phyloP scores from a whole-genome alignment of 1,140 invertebrate genomes.

The Daktulosphaira vitifoliae region DNA sequence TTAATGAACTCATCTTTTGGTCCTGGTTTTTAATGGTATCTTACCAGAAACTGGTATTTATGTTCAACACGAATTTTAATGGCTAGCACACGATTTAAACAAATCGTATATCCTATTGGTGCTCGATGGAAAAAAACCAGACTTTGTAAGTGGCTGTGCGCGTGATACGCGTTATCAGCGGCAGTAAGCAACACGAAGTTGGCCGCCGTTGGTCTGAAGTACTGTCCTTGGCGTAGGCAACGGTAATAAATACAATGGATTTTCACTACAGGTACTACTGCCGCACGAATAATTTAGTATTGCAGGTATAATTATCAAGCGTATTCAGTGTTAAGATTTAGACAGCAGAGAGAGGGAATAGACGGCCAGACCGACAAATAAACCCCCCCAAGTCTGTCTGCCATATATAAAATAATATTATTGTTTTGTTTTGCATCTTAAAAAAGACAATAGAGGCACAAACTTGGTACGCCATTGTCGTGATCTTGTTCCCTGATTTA shows the following conservation, averaged over 20 bases:
- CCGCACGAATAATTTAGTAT: neutral
- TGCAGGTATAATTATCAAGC: neutral
- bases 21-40: conserved; percentile 3
- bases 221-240: neutral
- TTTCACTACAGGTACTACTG: neutral
- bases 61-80: conserved; percentile 29
- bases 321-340: conserved; percentile 15
- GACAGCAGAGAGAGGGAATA: neutral
- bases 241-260: neutral
- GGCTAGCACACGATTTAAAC: conserved; percentile 6
- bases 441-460: conserved; percentile 20
- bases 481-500: conserved; percentile 12
- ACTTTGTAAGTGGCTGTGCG: too few relatives aligned
- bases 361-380: conserved; percentile 1
- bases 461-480: conserved; percentile 24
- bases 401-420: too few relatives aligned
- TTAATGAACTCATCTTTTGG: conserved; percentile 26
- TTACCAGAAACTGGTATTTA: conserved; percentile 28
- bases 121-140: neutral
- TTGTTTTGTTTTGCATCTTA: too few relatives aligned
- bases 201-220: neutral
- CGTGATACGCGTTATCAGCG: conserved; percentile 26
- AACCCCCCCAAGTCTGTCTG: neutral
- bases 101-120: neutral
- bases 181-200: neutral